Evolutionary conservation across 2,888 invertebrate species (phyloP).

Genomic region (Sipunculus nudus): DNA sequence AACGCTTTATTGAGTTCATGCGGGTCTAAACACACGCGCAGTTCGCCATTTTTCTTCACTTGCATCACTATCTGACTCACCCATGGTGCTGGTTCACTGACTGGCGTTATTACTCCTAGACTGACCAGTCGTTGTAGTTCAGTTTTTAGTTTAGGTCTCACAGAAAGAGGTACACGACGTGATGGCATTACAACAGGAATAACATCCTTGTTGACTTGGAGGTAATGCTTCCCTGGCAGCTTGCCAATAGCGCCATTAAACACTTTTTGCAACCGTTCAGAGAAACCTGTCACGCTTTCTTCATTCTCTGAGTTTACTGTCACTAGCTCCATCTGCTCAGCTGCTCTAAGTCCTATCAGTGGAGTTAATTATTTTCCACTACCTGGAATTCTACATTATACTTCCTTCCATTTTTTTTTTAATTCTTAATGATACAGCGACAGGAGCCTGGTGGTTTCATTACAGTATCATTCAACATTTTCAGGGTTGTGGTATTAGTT

Average conservation of each 20-base stretch:
- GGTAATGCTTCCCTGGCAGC: not conserved
- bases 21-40: slow-evolving; percentile 40
- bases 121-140: slow-evolving; percentile 28
- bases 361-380: slow-evolving; percentile 12
- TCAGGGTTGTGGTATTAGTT: not conserved
- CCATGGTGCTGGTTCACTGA: slow-evolving; percentile 36
- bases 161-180: slow-evolving; percentile 9
- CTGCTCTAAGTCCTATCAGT: slow-evolving; percentile 7
- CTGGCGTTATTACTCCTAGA: slow-evolving; percentile 24
- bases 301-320: slow-evolving; percentile 18
- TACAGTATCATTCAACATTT: slow-evolving; percentile 9
- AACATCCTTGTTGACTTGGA: slow-evolving; percentile 4
- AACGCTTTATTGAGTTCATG: slow-evolving; percentile 34
- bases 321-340: slow-evolving; percentile 15
- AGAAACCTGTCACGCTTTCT: not conserved
- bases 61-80: slow-evolving; percentile 33
- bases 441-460: slow-evolving; percentile 1
- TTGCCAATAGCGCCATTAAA: slow-evolving; percentile 1
- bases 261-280: slow-evolving; percentile 10
- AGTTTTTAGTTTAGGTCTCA: slow-evolving; percentile 12
- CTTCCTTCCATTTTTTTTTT: slow-evolving; percentile 14
- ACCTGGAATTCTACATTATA: slow-evolving; percentile 25
- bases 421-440: not conserved
- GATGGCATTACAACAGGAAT: slow-evolving; percentile 18
- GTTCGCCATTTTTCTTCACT: slow-evolving; percentile 28